Conservation (phyloP, 2,113 vertebrate genomes). For the Larimichthys crocea region DNA sequence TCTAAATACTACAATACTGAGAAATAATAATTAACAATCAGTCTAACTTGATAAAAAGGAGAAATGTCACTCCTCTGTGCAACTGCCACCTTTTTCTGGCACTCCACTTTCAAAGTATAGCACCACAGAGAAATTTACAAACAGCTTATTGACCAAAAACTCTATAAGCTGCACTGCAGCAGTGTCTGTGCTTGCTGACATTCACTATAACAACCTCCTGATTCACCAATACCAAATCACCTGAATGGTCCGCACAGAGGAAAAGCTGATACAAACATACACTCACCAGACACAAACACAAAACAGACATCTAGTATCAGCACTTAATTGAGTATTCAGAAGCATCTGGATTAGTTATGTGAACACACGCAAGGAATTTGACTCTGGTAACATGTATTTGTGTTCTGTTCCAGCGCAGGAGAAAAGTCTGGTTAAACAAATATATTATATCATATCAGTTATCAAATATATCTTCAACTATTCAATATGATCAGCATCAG, state of each 20-base stretch:
- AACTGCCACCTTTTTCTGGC: background rate
- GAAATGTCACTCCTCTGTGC: background rate
- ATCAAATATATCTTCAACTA: background rate
- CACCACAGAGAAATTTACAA: conserved; percentile 9
- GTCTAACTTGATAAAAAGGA: background rate
- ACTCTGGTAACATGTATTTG: background rate
- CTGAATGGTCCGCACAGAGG: background rate
- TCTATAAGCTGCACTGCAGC: conserved; percentile 48
- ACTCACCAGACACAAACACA: background rate
- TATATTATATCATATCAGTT: background rate
- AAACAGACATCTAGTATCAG: background rate
- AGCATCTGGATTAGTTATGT: background rate
- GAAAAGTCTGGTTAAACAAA: background rate
- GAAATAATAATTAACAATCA: background rate
- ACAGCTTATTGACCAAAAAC: conserved; percentile 30
- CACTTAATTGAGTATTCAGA: background rate
- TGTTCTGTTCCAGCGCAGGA: background rate
- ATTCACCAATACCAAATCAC: conserved; percentile 29
- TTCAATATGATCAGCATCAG: background rate
- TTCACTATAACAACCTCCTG: conserved; percentile 39
- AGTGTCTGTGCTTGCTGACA: conserved; percentile 52
- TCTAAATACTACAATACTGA: background rate
- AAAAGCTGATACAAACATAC: conserved; percentile 33
- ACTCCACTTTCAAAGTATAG: background rate
- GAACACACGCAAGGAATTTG: background rate